phyloP scores from a whole-genome alignment of 2,113 vertebrate species.

The Damaliscus lunatus region DNA sequence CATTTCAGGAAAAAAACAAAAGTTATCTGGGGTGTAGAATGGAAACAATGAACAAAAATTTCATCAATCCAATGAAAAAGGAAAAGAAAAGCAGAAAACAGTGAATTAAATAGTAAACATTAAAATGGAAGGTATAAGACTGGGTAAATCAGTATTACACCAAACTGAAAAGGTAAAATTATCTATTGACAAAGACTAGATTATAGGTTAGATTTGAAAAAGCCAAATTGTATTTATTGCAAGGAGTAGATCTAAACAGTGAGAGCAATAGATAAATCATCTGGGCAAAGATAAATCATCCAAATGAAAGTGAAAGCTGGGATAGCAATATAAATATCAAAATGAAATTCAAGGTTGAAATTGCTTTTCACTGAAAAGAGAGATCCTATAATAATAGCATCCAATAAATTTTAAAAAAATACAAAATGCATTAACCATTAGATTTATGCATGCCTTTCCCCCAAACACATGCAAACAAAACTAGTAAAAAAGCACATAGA shows the following conservation, averaged over 20 bases:
- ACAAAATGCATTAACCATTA: neutral
- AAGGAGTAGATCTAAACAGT: neutral
- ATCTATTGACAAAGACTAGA: neutral
- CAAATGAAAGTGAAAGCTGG: neutral
- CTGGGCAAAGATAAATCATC: neutral
- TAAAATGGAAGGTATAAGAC: neutral
- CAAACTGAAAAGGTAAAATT: neutral
- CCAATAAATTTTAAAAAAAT: neutral
- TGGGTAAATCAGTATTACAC: neutral
- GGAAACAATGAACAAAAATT: neutral
- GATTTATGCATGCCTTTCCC: neutral
- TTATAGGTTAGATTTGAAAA: neutral
- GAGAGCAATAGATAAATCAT: neutral
- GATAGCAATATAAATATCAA: neutral
- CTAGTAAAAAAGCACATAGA: neutral
- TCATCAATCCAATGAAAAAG: neutral
- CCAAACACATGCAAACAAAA: neutral
- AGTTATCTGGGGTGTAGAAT: neutral
- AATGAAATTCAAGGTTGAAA: neutral
- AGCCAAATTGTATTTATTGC: neutral
- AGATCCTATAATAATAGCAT: neutral
- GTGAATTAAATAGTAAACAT: neutral
- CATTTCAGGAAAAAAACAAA: neutral
- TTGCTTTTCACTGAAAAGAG: neutral
- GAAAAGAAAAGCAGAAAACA: neutral